These are phyloP conservation scores for Morone chrysops DNA, from an alignment of 2,113 vertebrate species.

Conservation along the genomic window DNA sequence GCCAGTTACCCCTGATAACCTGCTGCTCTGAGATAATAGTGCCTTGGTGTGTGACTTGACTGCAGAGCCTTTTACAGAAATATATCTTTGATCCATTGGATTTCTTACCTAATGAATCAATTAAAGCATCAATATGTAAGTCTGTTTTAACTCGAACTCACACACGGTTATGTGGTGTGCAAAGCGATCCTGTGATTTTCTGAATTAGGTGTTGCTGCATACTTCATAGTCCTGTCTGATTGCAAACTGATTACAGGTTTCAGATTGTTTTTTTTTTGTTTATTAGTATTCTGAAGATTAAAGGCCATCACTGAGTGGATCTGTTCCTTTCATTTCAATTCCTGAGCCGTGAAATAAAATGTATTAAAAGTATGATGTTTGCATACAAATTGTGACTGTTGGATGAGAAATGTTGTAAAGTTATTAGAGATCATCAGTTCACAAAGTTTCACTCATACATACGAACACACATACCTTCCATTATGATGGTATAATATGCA, in stretches of 20 bases:
- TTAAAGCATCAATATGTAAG: neutral
- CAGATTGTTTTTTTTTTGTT: constrained; percentile 52
- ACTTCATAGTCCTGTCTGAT: constrained; percentile 46
- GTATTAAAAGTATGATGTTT: constrained; percentile 49
- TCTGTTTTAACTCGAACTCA: neutral
- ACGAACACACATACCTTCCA: neutral
- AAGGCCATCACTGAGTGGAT: constrained; percentile 41
- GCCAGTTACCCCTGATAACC: neutral
- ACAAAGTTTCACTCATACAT: neutral
- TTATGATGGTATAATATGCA: neutral
- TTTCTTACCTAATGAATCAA: constrained; percentile 11
- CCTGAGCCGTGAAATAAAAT: constrained; percentile 62
- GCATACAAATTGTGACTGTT: constrained; percentile 43
- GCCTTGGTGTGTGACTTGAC: constrained; percentile 8
- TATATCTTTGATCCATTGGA: neutral
- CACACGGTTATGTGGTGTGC: neutral
- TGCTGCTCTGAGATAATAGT: neutral
- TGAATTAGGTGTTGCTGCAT: constrained; percentile 17
- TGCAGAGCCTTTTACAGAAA: constrained; percentile 6
- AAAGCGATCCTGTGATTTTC: constrained; percentile 42
- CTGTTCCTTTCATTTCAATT: constrained; percentile 45
- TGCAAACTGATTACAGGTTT: constrained; percentile 56
- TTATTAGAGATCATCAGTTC: constrained; percentile 11
- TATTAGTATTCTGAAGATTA: constrained; percentile 70
- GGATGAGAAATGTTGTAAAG: constrained; percentile 35